Conservation (phyloP, 64 coral and sea anemone genomes). For the Porites lutea region DNA sequence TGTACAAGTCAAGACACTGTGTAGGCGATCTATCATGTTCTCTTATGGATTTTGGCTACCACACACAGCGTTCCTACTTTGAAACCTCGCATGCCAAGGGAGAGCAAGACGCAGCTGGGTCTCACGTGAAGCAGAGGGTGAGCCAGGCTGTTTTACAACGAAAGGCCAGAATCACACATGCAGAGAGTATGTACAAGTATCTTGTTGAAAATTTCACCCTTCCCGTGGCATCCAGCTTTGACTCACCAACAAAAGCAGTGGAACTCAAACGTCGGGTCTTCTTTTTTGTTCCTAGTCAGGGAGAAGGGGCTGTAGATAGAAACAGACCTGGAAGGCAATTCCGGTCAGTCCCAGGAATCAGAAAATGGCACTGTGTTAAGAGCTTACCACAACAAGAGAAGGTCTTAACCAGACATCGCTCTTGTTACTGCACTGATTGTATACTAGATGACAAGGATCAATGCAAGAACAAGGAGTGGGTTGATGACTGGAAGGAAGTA, state of each 20-base stretch:
- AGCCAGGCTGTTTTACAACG: conserved; percentile 9
- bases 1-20: too few species aligned
- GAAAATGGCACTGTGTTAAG: conserved; percentile 17
- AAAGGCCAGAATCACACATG: conserved; percentile 30
- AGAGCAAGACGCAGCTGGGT: too few species aligned
- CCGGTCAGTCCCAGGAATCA: neutral
- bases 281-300: conserved; percentile 52
- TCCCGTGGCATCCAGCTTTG: conserved; percentile 30
- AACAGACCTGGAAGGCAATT: conserved; percentile 27
- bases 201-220: conserved; percentile 16
- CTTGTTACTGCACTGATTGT: conserved; percentile 8
- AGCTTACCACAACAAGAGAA: neutral
- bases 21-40: too few species aligned
- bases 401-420: too few species aligned
- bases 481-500: conserved; percentile 48
- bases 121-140: conserved; percentile 38
- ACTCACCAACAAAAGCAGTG: conserved; percentile 18
- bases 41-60: neutral
- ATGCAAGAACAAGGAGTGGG: neutral
- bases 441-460: neutral
- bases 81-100: neutral
- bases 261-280: conserved; percentile 27
- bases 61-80: neutral
- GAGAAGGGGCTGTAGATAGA: conserved; percentile 37
- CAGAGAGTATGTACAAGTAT: conserved; percentile 40